A percentile compares a stretch with the other conserved stretches of the same genome.
phyloP scores from a whole-genome alignment of 2,113 vertebrate genomes.

The Mirounga angustirostris region DNA sequence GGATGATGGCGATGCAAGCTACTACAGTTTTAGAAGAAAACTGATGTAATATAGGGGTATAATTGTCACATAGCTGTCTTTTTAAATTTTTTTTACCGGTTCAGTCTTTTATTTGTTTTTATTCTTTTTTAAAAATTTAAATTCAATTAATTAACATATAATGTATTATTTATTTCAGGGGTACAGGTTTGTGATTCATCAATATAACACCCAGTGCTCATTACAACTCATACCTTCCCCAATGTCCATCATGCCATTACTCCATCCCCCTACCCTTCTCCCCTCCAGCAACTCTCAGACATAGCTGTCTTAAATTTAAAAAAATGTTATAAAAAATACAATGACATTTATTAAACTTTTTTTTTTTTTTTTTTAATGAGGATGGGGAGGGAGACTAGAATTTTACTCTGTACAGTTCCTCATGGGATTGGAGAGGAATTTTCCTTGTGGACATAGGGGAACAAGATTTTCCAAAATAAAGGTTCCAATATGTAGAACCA shows the following conservation, averaged over 20 bases:
- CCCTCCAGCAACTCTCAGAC: neutral
- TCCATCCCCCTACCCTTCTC: too few relatives aligned
- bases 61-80: neutral
- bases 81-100: neutral
- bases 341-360: neutral
- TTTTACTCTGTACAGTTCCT: neutral
- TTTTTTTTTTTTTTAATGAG: neutral
- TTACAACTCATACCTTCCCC: too few relatives aligned
- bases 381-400: neutral
- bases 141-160: neutral
- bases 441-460: neutral
- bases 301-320: neutral
- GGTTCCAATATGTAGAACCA: neutral
- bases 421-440: neutral
- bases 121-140: neutral
- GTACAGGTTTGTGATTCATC: too few relatives aligned
- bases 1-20: neutral
- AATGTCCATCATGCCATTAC: too few relatives aligned
- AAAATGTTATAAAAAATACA: neutral
- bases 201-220: too few relatives aligned
- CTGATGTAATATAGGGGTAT: neutral
- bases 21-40: neutral
- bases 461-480: slow-evolving; percentile 9
- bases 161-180: neutral
- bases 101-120: neutral